Evolutionary conservation across 1,140 invertebrate species (phyloP).

Genomic region (Sinella curviseta): DNA sequence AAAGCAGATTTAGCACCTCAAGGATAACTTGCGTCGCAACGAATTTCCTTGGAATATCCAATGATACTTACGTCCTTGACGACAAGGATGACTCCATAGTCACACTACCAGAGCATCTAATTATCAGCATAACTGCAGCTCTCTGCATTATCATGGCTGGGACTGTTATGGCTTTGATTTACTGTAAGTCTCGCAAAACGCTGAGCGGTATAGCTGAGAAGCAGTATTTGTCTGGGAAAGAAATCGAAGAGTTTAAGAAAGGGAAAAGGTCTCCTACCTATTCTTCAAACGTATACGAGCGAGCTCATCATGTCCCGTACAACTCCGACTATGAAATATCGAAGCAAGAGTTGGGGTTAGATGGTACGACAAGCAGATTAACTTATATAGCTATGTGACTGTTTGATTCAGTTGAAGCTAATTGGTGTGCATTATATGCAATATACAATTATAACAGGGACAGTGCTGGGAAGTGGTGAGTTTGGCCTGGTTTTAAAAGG

Average conservation of each 20-base stretch:
- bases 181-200: neutral
- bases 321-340: neutral
- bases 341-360: neutral
- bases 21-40: no score
- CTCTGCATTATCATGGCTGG: no score
- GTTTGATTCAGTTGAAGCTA: no score
- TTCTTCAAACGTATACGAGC: no score
- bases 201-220: neutral
- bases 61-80: no score
- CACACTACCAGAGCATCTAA: no score
- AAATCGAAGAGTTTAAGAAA: neutral
- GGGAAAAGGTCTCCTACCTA: neutral
- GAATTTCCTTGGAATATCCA: no score
- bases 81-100: no score
- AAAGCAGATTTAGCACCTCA: no score
- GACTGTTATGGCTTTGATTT: neutral
- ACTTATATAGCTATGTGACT: no score
- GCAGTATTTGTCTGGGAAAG: neutral
- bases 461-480: neutral
- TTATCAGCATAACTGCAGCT: neutral
- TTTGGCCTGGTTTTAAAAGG: slow-evolving; percentile 1
- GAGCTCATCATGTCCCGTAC: neutral
- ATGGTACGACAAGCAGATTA: neutral
- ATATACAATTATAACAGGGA: no score
- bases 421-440: no score